Evolutionary conservation across 2,797 vertebrate genomes (phyloP), one percentile per base, ranked within the genome.

Genomic region (Chiloscyllium punctatum): DNA sequence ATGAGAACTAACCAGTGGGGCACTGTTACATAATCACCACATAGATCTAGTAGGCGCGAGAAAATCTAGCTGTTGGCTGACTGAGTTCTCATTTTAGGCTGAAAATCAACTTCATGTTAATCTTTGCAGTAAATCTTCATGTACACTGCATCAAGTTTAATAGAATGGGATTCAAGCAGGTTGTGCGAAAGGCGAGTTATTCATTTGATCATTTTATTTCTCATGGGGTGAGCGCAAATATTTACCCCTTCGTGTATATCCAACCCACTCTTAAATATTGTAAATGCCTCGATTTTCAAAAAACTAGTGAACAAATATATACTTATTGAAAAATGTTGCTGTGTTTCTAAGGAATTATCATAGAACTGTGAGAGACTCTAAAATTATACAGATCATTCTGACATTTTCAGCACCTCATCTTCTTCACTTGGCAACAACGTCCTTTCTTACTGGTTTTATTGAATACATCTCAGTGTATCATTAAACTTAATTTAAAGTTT

Each of bases 401-500:
- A 16, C 42, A 48, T 84, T 84, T 25, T 42, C 42, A 1, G 5
- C 82, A 25, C 27, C 23, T n/a, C 11, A 4, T 1, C 9, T 33
- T 5, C 86, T 51, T 53, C 86, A 92, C 62, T 68, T 69, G 4
- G 16, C 23, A 94, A 69, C 66, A 69, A 3, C 3, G 3, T 71
- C 9, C 33, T 69, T n/a, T 71, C 42, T 25, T 69, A 94, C 33
- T 94, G n/a, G 5, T 42, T 94, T 69, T 94, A 42, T 69, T 68
- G 91, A 94, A 71, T 71, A 94, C 69, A 37, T 42, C 4, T 69
- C 2, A 37, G 53, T 94, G 13, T 37, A 94, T 68, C 91, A 94
- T 94, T 48, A 74, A 72, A 94, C n/a, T 57, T 57, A 66, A n/a
- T 91, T 91, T n/a, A 66, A 91, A 66, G 53, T 25, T 71, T 71